phyloP scores from a whole-genome alignment of 64 coral and sea anemone species.

The Cladopsammia gracilis region DNA sequence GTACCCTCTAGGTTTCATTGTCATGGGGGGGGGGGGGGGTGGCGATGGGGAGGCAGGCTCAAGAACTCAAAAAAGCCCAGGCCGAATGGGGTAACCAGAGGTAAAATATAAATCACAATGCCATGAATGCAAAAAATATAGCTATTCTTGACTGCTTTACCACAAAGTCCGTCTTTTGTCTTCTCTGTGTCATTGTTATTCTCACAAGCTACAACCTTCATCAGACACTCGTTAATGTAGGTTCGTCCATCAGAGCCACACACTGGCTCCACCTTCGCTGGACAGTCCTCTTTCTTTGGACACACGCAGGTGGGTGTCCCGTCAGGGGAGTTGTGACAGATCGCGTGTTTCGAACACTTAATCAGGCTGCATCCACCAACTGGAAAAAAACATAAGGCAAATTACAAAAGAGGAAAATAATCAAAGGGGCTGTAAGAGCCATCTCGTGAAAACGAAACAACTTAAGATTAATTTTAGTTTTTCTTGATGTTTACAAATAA shows the following conservation, averaged over 20 bases:
- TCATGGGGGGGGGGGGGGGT: too few species aligned
- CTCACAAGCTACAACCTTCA: conserved; percentile 66
- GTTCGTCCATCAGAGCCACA: conserved; percentile 78
- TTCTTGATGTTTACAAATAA: too few species aligned
- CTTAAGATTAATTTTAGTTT: too few species aligned
- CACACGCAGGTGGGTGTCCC: conserved; percentile 66
- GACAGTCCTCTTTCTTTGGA: conserved; percentile 64
- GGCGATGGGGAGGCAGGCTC: too few species aligned
- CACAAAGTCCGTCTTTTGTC: conserved; percentile 63
- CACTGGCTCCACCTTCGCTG: conserved; percentile 23
- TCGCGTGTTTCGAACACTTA: conserved; percentile 50
- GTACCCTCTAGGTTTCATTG: too few species aligned
- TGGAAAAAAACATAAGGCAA: not conserved
- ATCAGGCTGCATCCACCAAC: conserved; percentile 50
- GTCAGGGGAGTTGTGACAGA: conserved; percentile 57
- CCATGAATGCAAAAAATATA: not conserved
- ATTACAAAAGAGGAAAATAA: too few species aligned
- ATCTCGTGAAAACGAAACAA: too few species aligned
- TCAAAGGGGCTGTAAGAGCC: too few species aligned
- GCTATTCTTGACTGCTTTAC: not conserved
- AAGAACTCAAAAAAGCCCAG: too few species aligned
- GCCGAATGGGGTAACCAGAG: too few species aligned
- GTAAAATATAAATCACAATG: too few species aligned
- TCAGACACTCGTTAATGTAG: conserved; percentile 76
- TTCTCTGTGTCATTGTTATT: conserved; percentile 7